Evolutionary conservation across 2,888 invertebrate species (phyloP).

Genomic region (Sipha maydis): DNA sequence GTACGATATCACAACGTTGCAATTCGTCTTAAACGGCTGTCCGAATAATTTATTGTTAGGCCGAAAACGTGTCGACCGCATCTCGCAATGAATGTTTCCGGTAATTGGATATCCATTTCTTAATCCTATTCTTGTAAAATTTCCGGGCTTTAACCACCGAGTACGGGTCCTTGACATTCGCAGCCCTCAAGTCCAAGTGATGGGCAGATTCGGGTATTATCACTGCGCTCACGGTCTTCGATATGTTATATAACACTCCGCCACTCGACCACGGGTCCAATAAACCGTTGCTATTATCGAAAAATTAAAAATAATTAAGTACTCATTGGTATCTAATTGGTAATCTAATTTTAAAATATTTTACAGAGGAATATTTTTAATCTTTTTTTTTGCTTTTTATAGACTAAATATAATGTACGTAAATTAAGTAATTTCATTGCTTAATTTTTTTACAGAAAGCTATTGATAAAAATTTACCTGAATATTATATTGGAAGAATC

Average conservation of each 20-base stretch:
- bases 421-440: no score
- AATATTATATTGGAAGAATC: constrained; percentile 74
- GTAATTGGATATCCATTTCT: constrained; percentile 71
- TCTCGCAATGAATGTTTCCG: constrained; percentile 13
- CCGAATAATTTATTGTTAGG: neutral
- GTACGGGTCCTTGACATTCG: constrained; percentile 74
- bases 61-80: neutral
- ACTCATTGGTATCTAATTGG: constrained; percentile 13
- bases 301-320: constrained; percentile 35
- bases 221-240: constrained; percentile 75
- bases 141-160: constrained; percentile 74
- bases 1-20: no score
- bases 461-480: constrained; percentile 66
- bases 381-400: no score
- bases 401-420: no score
- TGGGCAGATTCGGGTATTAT: constrained; percentile 86
- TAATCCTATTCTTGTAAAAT: constrained; percentile 74
- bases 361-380: no score
- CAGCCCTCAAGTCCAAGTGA: constrained; percentile 82
- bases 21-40: no score
- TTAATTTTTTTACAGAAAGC: no score
- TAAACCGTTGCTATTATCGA: constrained; percentile 78
- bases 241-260: constrained; percentile 79
- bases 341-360: no score
- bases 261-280: constrained; percentile 90